Conservation (phyloP, 2,888 invertebrate species). For the Melinopterus prodromus region DNA sequence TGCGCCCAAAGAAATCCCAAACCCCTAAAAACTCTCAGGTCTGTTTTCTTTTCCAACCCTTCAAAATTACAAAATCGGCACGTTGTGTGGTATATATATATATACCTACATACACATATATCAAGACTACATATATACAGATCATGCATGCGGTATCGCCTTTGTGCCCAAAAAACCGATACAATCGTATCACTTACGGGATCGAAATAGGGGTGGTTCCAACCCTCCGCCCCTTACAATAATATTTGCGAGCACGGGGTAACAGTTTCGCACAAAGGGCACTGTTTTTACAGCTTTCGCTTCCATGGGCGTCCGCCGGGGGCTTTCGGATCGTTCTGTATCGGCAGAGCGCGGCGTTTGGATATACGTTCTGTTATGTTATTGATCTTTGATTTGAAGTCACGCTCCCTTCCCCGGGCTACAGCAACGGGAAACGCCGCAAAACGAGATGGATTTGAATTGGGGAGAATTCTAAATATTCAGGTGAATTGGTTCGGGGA, state of each 20-base stretch:
- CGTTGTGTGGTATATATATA: not conserved
- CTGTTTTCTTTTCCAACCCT: not conserved
- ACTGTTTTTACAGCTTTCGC: constrained; percentile 56
- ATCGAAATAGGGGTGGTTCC: not conserved
- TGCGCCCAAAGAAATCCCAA: too few species aligned
- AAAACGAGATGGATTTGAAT: too few species aligned
- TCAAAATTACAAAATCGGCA: not conserved
- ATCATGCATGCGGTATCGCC: not conserved
- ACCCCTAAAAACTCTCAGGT: not conserved
- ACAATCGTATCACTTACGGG: constrained; percentile 12
- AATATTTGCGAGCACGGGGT: constrained; percentile 56
- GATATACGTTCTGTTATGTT: constrained; percentile 29
- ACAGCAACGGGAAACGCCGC: too few species aligned
- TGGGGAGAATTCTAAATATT: too few species aligned
- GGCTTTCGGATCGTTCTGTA: not conserved
- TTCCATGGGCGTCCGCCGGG: constrained; percentile 14
- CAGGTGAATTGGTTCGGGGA: too few species aligned
- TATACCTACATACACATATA: too few species aligned
- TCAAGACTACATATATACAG: too few species aligned
- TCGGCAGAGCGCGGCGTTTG: not conserved
- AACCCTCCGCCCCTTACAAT: constrained; percentile 50
- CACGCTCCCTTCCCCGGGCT: not conserved
- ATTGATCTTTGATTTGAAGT: constrained; percentile 29
- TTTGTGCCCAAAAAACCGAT: constrained; percentile 9
- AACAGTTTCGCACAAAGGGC: constrained; percentile 57